Evolutionary conservation across 2,888 invertebrate species (phyloP), one percentile per base, ranked within the genome.

Genomic region (Lymantria monacha): DNA sequence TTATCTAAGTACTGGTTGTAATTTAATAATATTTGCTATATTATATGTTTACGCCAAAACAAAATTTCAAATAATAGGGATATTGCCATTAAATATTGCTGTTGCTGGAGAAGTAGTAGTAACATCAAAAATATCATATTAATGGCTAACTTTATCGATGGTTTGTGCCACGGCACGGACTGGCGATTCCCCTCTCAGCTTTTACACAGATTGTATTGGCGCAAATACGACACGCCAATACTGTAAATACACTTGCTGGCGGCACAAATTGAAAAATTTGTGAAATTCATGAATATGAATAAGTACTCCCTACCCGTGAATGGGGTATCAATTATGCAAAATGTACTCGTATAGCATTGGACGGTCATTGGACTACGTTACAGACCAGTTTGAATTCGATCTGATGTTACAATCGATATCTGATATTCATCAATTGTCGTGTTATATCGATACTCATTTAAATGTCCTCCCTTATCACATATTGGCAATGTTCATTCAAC

Each of bases 231-330:
- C 74, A 70, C 69, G 66, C 74, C 79, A 74, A 79, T 81, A 78
- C 77, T 77, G 83, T 86, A 87, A 87, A 90, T 83, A 88, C 76
- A 83, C 77, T 83, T 81, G 72, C 82, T 78, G 72, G 76, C 73
- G 76, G 79, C 74, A 75, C 83, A 84, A 88, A 88, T 89, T 88
- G 87, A 87, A 88, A 87, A 85, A 82, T 76, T 82, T 85, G 81
- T 81, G 76, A 87, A 88, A 83, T 85, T 87, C 88, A 90, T 90
- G 88, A 89, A 90, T 90, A 89, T 89, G 84, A 89, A 89, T 86
- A 88, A 83, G 81, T 83, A 79, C 81, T 81, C 79, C 77, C 80
- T 76, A 75, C 76, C 76, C 75, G 80, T 85, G 86, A 88, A 89
- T 87, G 85, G 82, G 81, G 76, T 80, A 87, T 91, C 87, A 89